Conservation (phyloP, 2,888 invertebrate species). For the Notodonta ziczac region DNA sequence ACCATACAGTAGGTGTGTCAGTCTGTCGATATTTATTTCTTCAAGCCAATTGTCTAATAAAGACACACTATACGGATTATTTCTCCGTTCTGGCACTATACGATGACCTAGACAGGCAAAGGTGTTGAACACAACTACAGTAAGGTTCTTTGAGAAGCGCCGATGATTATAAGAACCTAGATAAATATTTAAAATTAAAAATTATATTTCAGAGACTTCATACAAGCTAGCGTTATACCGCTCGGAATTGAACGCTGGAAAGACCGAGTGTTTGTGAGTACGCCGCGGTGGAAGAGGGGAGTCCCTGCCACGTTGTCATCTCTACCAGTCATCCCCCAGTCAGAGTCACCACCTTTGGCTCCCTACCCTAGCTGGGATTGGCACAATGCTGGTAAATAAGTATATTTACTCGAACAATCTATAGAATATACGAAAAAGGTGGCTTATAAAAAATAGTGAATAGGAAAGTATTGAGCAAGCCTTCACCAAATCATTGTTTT, state of each 20-base stretch:
- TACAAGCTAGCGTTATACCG: slow-evolving; percentile 89
- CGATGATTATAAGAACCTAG: too few species aligned
- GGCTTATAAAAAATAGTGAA: too few species aligned
- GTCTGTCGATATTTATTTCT: too few species aligned
- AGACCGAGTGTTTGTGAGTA: slow-evolving; percentile 89
- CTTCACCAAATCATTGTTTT: neutral
- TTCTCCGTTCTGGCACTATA: too few species aligned
- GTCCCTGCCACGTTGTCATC: slow-evolving; percentile 90
- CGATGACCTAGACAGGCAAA: too few species aligned
- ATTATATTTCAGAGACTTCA: slow-evolving; percentile 80
- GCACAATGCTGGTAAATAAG: slow-evolving; percentile 79
- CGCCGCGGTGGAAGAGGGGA: slow-evolving; percentile 91
- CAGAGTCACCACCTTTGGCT: slow-evolving; percentile 84
- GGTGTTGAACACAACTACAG: too few species aligned
- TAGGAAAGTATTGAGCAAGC: too few species aligned
- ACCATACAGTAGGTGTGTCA: too few species aligned
- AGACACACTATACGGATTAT: too few species aligned
- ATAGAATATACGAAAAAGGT: neutral
- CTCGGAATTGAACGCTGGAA: slow-evolving; percentile 89
- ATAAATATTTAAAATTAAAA: too few species aligned
- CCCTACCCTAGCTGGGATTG: slow-evolving; percentile 92
- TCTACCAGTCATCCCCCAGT: slow-evolving; percentile 83
- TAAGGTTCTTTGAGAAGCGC: too few species aligned
- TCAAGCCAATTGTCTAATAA: too few species aligned
- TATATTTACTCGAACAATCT: neutral